A percentile compares a stretch with the other conserved stretches of the same genome.
phyloP scores from a whole-genome alignment of 2,113 vertebrate species.

The Orthonyx spaldingii region DNA sequence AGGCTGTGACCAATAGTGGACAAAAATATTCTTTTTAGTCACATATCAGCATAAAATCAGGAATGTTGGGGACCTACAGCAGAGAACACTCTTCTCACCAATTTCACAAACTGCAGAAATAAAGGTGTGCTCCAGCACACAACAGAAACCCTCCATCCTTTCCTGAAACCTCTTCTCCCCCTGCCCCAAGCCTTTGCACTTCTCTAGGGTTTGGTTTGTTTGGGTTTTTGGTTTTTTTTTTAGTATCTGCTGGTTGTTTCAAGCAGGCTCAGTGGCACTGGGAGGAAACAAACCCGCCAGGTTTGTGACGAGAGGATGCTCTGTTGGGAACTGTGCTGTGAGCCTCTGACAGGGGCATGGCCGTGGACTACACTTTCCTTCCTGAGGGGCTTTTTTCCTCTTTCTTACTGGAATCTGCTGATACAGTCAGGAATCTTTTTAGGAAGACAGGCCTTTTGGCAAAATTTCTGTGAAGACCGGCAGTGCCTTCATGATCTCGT shows the following conservation, averaged over 20 bases:
- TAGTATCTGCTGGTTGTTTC: background rate
- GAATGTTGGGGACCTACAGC: background rate
- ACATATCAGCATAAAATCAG: background rate
- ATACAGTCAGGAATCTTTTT: background rate
- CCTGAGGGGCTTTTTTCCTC: background rate
- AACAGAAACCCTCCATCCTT: background rate
- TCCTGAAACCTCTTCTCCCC: background rate
- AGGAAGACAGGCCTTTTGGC: background rate
- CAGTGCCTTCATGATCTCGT: background rate
- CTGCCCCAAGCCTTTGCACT: background rate
- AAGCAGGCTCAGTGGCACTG: background rate
- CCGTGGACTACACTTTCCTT: background rate
- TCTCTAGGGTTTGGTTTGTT: background rate
- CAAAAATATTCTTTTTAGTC: background rate
- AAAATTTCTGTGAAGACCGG: background rate
- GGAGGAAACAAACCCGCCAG: background rate
- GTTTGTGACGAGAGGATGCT: slow-evolving; percentile 35
- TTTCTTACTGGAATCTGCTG: background rate
- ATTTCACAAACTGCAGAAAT: background rate
- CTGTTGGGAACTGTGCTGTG: slow-evolving; percentile 21
- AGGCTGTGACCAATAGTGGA: background rate
- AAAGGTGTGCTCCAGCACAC: background rate
- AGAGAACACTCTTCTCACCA: background rate
- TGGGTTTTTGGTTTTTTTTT: background rate
- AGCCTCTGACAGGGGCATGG: background rate